Conservation (phyloP, 2,113 vertebrate genomes). For the Sprattus sprattus region DNA sequence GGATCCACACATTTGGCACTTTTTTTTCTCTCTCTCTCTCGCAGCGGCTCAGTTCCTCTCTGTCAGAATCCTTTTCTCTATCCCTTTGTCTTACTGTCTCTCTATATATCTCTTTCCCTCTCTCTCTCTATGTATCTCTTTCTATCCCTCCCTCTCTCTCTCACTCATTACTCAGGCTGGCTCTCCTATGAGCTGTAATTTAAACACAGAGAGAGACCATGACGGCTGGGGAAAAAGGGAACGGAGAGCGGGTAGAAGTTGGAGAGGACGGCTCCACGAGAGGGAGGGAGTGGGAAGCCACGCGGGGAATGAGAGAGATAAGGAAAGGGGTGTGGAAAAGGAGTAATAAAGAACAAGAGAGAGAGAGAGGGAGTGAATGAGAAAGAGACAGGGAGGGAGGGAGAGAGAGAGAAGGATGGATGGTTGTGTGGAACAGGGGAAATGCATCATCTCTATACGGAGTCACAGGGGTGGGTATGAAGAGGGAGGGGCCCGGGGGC, state of each 20-base stretch:
- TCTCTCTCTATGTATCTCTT: not conserved
- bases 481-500: not conserved
- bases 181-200: slow-evolving; percentile 57
- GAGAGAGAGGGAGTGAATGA: slow-evolving; percentile 36
- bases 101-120: not conserved
- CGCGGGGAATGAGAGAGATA: not conserved
- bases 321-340: slow-evolving; percentile 35
- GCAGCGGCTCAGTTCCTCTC: not conserved
- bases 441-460: not conserved
- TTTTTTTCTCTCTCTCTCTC: slow-evolving; percentile 15
- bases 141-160: slow-evolving; percentile 54
- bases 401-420: slow-evolving; percentile 20
- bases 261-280: not conserved
- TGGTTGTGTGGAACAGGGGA: not conserved
- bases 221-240: slow-evolving; percentile 37
- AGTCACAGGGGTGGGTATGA: not conserved
- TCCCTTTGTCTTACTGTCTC: not conserved
- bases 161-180: slow-evolving; percentile 56
- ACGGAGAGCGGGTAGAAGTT: not conserved
- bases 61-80: not conserved
- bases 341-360: slow-evolving; percentile 13
- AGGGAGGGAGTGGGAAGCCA: not conserved
- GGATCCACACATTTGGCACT: too few relatives aligned
- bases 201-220: slow-evolving; percentile 43
- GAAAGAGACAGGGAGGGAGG: slow-evolving; percentile 14